Base-by-base conservation (phyloP, 2,797 vertebrate genomes). In the Lates japonicus region DNA sequence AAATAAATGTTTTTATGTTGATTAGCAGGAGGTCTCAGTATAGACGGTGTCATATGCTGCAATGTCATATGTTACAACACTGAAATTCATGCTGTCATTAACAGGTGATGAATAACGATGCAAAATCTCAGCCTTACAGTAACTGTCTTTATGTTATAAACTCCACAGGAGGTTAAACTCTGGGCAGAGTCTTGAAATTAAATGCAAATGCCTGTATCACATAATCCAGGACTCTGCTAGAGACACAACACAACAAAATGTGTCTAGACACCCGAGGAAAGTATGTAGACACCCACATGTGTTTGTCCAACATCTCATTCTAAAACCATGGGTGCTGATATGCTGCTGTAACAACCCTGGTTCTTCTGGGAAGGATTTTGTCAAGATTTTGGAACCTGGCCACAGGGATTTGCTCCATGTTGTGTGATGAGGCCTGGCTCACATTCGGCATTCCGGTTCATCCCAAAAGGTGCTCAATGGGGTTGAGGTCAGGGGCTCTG, bases 1-100 rank as follows among this genome's bases (percentile, higher is more conserved):
- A 49, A 58, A 84, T 70, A 64, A 66, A 68, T 5, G 13, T 52
- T 44, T 76, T 55, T 39, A 42, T 42, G 17, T 60, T 37, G 35
- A 62, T 70, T 12, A 37, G 74, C 55, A 73, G 51, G 42, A 20
- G 37, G 44, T 46, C 44, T 17, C 44, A 5, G 44, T 14, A 17
- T 5, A 19, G 17, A 46, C 16, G 16, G 44, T 46, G 44, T 17
- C 44, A 46, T 46, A 17, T 46, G 16, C 5, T 46, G 16, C 44
- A 46, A 46, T 46, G 19, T n/a, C 7, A n/a, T 49, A n/a, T n/a
- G 48, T 0, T n/a, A 7, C 19, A 49, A n/a, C 20, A n/a, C 12
- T 11, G 8, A 39, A 39, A 35, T 7, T 35, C 35, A 35, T 35
- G 35, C n/a, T 67, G 7, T 54, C 22, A 3, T 16, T 25, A 22